These are phyloP conservation scores for Rhinichthys osculus DNA, from an alignment of 2,797 vertebrate genomes.

Conservation along the genomic window DNA sequence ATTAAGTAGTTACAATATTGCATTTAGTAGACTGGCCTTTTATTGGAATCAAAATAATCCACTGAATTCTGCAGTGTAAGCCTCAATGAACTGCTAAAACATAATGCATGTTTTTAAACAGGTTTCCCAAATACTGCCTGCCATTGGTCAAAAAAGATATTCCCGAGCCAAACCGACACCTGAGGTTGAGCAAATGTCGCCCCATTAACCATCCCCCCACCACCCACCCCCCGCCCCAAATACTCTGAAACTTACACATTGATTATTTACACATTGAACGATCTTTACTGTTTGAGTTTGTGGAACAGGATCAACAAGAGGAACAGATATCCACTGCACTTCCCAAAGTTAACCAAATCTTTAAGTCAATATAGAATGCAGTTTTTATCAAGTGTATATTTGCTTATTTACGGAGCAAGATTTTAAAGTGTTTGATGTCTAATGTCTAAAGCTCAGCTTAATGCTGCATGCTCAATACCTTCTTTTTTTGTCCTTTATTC, in stretches of 20 bases:
- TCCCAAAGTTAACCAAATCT: not conserved
- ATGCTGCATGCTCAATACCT: not conserved
- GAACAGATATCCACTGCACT: not conserved
- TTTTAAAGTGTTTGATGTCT: not conserved
- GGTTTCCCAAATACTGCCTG: not conserved
- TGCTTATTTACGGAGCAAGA: not conserved
- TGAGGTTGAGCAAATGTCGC: not conserved
- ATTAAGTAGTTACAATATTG: not conserved
- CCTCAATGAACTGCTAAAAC: not conserved
- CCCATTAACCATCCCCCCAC: no score
- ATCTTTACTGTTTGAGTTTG: not conserved
- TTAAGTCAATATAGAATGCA: not conserved
- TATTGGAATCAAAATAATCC: not conserved
- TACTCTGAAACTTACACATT: no score
- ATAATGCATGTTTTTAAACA: not conserved
- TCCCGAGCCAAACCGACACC: not conserved
- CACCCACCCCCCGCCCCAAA: not conserved
- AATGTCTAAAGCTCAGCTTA: not conserved
- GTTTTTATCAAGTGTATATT: not conserved
- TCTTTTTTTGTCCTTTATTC: not conserved
- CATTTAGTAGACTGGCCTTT: not conserved
- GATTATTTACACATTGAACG: not conserved
- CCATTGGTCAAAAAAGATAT: not conserved
- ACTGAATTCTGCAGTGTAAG: not conserved
- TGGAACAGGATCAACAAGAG: not conserved